Evolutionary conservation across 2,113 vertebrate genomes (phyloP), one percentile per base, ranked within the genome.

Genomic region (Eidolon helvum): DNA sequence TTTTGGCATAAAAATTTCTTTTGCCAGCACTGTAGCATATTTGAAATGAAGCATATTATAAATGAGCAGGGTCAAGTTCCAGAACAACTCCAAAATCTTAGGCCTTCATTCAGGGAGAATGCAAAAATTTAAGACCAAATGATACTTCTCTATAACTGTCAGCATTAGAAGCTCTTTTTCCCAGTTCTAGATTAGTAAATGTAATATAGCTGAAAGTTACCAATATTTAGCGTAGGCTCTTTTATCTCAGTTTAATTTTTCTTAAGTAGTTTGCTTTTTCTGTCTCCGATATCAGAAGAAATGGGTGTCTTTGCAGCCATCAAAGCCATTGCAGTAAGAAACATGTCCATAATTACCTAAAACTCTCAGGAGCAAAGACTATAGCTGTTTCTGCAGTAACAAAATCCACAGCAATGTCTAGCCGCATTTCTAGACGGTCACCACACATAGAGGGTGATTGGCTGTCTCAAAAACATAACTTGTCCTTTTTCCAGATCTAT

Each of bases 1-100:
- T 85, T 88, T 85, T 48, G 35, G 4, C 96, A 22, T 72, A 83
- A 93, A 80, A 4, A 61, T 94, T 96, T 97, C 86, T 95, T 79
- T 66, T 82, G 61, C 75, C 71, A 77, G n/a, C 43, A 65, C 2
- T 10, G 69, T 86, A 55, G 80, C 69, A 18, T 28, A 78, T 72
- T 83, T 94, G 94, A 94, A 80, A 45, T 92, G 38, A 11, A 96
- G 59, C 30, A 91, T 35, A 26, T 43, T 93, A 57, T 90, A 96
- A 95, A 95, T 45, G 55, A 71, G 38, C 12, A 57, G 26, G 90
- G 69, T 91, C 12, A 95, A 50, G 10, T 87, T 97, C 53, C 79
- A 90, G 86, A 96, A 94, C 82, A 95, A 68, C 16, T 78, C 45
- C 63, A 88, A 74, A 88, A 83, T 77, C 30, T 77, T 28, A 59